Evolutionary conservation across 2,888 invertebrate genomes (phyloP), one percentile per base, ranked within the genome.

Genomic region (Nomada ferruginata): DNA sequence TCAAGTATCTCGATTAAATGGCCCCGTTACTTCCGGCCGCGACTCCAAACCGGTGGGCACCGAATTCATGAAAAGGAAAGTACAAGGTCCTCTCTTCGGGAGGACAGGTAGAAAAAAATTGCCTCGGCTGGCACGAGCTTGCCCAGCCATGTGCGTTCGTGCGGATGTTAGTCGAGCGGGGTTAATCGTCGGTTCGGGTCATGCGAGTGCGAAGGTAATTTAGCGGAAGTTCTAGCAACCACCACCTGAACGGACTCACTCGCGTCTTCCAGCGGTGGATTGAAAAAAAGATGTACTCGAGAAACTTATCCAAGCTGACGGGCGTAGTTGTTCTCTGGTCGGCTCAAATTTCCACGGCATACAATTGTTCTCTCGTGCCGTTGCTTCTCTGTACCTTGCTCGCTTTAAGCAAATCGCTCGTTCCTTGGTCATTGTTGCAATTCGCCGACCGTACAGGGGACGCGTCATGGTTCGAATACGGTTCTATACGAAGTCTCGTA

Each of bases 141-240:
- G 74, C 26, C 61, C 53, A 55, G 2, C 15, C 52, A n/a, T 75
- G 75, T 29, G 65, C 65, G 65, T 42, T 64, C 42, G 26, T 18
- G 65, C 26, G 77, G 26, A 75, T n/a, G 20, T 15, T 9, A 15
- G 26, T 53, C 44, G 26, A 42, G 59, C 59, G 47, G 53, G 23
- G 57, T 42, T 42, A 42, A 26, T 47, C 65, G 53, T 64, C 76
- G 64, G 71, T 44, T 61, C 77, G 68, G 74, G 76, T 78, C 79
- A 77, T 55, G 70, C 61, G 79, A 87, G 82, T 71, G 75, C 83
- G 64, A 66, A 76, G 82, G 78, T 80, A 87, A 87, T 87, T 87
- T 74, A 85, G 73, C 72, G 85, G 83, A 87, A 87, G 82, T 53
- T 68, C 77, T 71, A 77, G 55, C 78, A 50, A 76, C 63, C 75